Evolutionary conservation across 2,113 vertebrate species (phyloP).

Genomic region (Trachemys scripta): DNA sequence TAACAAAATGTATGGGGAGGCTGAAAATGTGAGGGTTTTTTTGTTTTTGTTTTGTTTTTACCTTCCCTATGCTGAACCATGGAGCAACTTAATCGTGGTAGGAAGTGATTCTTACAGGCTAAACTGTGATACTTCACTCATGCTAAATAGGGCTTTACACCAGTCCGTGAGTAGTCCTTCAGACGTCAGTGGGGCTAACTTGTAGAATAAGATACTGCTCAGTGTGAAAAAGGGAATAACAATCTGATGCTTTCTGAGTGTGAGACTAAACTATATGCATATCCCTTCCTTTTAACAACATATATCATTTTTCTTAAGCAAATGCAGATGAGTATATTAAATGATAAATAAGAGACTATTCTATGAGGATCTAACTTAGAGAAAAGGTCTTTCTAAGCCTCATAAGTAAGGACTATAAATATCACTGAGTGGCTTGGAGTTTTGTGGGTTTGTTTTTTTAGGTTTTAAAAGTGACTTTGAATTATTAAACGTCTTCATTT

Average conservation of each 20-base stretch:
- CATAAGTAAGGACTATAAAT: neutral
- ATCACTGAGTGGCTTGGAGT: neutral
- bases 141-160: neutral
- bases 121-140: rapidly evolving
- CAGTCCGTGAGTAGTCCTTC: neutral
- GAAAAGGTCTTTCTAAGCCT: neutral
- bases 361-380: neutral
- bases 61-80: neutral
- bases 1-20: neutral
- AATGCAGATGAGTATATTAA: neutral
- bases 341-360: neutral
- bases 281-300: neutral
- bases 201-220: neutral
- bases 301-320: neutral
- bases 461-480: neutral
- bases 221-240: neutral
- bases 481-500: neutral
- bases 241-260: neutral
- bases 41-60: neutral
- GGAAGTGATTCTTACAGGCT: neutral
- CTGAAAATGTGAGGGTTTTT: neutral
- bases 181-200: neutral
- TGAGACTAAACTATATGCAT: neutral
- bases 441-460: neutral
- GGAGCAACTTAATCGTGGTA: neutral